Conservation (phyloP, 23 tunicate species). For the Trididemnum nubilum region DNA sequence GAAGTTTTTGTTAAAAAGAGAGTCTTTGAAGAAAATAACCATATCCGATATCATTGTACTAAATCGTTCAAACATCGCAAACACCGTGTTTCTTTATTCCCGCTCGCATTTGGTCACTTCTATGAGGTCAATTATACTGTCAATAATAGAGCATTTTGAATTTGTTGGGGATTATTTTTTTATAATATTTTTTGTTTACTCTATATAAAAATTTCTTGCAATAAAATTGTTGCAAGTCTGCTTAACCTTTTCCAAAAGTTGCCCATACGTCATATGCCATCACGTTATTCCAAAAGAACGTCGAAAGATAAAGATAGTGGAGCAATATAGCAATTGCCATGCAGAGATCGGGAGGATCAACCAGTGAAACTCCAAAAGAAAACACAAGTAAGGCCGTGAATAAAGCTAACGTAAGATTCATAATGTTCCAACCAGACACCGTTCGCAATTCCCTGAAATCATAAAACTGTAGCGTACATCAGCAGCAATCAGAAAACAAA, state of each 20-base stretch:
- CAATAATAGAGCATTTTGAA: too few species aligned
- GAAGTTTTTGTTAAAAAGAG: too few species aligned
- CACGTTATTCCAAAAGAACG: constrained; percentile 94
- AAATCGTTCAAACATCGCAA: too few species aligned
- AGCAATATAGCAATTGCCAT: constrained; percentile 59
- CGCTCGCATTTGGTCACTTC: too few species aligned
- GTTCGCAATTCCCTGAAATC: constrained; percentile 69
- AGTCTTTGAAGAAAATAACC: too few species aligned
- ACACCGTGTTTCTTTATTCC: too few species aligned
- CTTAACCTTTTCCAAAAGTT: constrained; percentile 90
- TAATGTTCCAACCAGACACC: constrained; percentile 67
- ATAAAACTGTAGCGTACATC: not conserved
- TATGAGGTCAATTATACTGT: too few species aligned
- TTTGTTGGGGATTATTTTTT: too few species aligned
- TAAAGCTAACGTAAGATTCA: constrained; percentile 73
- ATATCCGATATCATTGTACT: too few species aligned
- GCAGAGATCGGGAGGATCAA: constrained; percentile 43
- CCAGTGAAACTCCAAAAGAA: constrained; percentile 49
- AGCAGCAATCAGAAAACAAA: not conserved
- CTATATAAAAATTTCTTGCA: too few species aligned
- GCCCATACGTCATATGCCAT: constrained; percentile 91
- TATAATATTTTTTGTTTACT: too few species aligned
- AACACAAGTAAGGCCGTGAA: constrained; percentile 62
- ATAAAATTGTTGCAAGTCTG: too few species aligned
- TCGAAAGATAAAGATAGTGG: constrained; percentile 83